Base-by-base conservation (phyloP, 2,113 vertebrate species). In the rabbit (Oryctolagus cuniculus) region DNA sequence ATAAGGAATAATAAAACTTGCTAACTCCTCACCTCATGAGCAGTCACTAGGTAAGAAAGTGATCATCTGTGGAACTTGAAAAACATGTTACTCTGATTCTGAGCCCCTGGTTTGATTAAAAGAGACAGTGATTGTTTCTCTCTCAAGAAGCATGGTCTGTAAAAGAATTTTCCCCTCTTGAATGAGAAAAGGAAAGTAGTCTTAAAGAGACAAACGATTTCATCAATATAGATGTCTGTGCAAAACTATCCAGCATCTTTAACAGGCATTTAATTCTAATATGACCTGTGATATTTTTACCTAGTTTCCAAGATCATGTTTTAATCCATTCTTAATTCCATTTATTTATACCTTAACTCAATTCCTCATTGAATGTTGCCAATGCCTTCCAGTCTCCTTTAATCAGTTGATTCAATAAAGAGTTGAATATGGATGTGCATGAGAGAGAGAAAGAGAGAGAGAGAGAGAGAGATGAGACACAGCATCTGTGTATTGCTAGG, bases 381-480 rank as follows among this genome's bases (percentile, higher is more conserved):
- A 21, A 29, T 78, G 8, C 29, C 74, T 79, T 67, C 31, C n/a
- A 29, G 24, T 15, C 44, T 10, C 17, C 9, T 29, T 55, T 58
- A 22, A 58, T 22, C 27, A 9, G 66, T 38, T 58, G 10, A 21
- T 69, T 69, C 21, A 11, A 22, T 88, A 38, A 58, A 17, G 55
- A 3, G 17, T 12, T 58, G 55, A 15, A 5, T 58, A 17, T 58
- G 55, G 12, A 17, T 58, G 55, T 58, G 55, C 4, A 5, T 58
- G 53, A 12, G 53, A 55, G 53, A 55, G 53, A 55, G 53, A 38
- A 3, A 5, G 38, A 38, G 38, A 38, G 3, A 16, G 12, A 2
- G 12, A 0, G 12, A 16, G 12, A 4, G 4, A 10, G 7, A 10
- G 3, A 4, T 7, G 38, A 16, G 53, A 58, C 12, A 58, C 2